A percentile compares a stretch with the other conserved stretches of the same genome.
Conservation (phyloP, 2,888 invertebrate genomes). For the Argynnis bischoffii region DNA sequence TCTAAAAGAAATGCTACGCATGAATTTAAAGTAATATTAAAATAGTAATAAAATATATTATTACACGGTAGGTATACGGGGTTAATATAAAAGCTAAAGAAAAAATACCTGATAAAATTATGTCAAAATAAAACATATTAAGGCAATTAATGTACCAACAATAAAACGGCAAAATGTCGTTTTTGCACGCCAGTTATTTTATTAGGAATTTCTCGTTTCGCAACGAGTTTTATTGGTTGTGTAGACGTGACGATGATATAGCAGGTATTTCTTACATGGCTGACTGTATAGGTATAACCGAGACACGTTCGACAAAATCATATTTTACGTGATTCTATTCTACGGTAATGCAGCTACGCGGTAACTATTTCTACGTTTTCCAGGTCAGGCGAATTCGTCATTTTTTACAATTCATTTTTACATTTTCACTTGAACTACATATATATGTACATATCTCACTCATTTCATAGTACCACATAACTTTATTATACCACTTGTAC, state of each 20-base stretch:
- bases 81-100: no score
- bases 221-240: slow-evolving; percentile 43
- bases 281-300: slow-evolving; percentile 38
- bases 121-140: no score
- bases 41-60: no score
- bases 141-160: background rate
- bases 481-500: slow-evolving; percentile 3
- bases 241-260: slow-evolving; percentile 49
- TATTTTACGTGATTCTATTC: slow-evolving; percentile 77
- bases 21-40: no score
- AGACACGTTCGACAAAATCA: slow-evolving; percentile 73
- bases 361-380: slow-evolving; percentile 31
- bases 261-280: slow-evolving; percentile 49
- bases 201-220: slow-evolving; percentile 16
- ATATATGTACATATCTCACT: background rate
- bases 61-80: no score
- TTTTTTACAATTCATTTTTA: slow-evolving; percentile 17
- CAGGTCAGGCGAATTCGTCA: slow-evolving; percentile 21
- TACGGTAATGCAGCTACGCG: slow-evolving; percentile 32
- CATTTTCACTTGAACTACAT: background rate
- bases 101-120: no score
- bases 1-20: no score
- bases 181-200: slow-evolving; percentile 16
- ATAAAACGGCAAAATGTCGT: slow-evolving; percentile 1
- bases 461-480: background rate